Evolutionary conservation across 2,888 invertebrate species (phyloP), one percentile per base, ranked within the genome.

Genomic region (Eurytoma adleriae): DNA sequence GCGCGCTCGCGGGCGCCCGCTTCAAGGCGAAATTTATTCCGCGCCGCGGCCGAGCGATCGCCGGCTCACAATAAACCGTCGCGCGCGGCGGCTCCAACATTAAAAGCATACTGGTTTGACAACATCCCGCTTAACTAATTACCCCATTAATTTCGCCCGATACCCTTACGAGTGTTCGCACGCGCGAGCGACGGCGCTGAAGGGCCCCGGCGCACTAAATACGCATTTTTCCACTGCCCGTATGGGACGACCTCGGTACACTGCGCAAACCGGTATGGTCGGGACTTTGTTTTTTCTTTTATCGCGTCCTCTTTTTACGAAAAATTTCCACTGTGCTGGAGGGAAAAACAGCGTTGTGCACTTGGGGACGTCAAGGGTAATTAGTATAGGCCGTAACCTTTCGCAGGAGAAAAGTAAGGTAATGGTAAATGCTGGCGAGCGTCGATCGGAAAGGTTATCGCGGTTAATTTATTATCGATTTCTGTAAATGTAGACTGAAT

Each of bases 141-240:
- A 40, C 40, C 40, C 40, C 40, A 40, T 40, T 40, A 40, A 40
- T 40, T 40, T 40, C 7, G 40, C 14, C 61, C 14, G 30, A 27
- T 61, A 24, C 61, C 30, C 61, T 24, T 24, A 20, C 57, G 20
- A 20, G 20, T 24, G 61, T 30, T 12, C 4, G 30, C 62, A 7
- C 13, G 7, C 16, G 12, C 62, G 64, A 40, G 40, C 7, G 30
- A 16, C 40, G 13, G n/a, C 64, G n/a, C 30, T n/a, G 30, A 64
- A 24, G 64, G n/a, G 40, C 16, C 16, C n/a, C 30, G 18, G 24
- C 78, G 64, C 64, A 64, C 77, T 56, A 70, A 70, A 77, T 27
- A 27, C 56, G 48, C 20, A n/a, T 57, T 70, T 59, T 78, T 71
- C 71, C 24, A 71, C 78, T 71, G 54, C 24, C 59, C 30, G 30